Percentiles rank a stretch among this genome's conserved stretches.
Evolutionary conservation across 2,888 invertebrate species (phyloP).

Genomic region (Andrena trimmerana): DNA sequence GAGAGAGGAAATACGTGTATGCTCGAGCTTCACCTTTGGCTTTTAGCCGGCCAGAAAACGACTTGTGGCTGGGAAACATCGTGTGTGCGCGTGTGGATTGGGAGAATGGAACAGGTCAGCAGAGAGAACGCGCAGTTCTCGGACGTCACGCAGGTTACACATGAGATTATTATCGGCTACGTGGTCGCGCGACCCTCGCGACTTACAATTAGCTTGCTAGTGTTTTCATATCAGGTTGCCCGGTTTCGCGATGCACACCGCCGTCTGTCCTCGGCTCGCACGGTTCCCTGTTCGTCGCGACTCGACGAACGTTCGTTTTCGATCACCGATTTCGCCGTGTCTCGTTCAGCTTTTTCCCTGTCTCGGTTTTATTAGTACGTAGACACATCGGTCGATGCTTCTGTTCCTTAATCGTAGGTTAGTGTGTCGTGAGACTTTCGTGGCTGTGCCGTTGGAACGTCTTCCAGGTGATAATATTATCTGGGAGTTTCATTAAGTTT

Average conservation of each 20-base stretch:
- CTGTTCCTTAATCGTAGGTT: conserved; percentile 33
- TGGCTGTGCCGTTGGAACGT: background rate
- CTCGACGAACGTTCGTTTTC: conserved; percentile 27
- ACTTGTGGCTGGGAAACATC: conserved; percentile 47
- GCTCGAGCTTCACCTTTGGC: conserved; percentile 47
- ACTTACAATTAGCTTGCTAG: conserved; percentile 54
- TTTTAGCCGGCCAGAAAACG: conserved; percentile 33
- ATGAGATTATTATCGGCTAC: conserved; percentile 77
- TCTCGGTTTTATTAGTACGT: background rate
- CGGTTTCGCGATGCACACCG: conserved; percentile 48
- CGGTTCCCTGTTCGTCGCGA: conserved; percentile 32
- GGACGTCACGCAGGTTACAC: conserved; percentile 77
- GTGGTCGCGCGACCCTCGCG: conserved; percentile 56
- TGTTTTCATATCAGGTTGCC: conserved; percentile 64
- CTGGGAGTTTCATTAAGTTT: background rate
- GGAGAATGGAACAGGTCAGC: conserved; percentile 47
- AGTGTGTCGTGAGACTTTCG: conserved; percentile 7
- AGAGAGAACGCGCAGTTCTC: conserved; percentile 51
- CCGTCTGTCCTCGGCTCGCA: conserved; percentile 48
- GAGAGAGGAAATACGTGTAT: conserved; percentile 11
- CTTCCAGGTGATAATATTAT: background rate
- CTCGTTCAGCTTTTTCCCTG: background rate
- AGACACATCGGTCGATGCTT: conserved; percentile 15
- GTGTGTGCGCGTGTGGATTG: conserved; percentile 26
- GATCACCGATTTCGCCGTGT: background rate